A percentile compares a stretch with the other conserved stretches of the same genome.
Evolutionary conservation across 2,888 invertebrate species (phyloP).

Genomic region (Acronicta psi): DNA sequence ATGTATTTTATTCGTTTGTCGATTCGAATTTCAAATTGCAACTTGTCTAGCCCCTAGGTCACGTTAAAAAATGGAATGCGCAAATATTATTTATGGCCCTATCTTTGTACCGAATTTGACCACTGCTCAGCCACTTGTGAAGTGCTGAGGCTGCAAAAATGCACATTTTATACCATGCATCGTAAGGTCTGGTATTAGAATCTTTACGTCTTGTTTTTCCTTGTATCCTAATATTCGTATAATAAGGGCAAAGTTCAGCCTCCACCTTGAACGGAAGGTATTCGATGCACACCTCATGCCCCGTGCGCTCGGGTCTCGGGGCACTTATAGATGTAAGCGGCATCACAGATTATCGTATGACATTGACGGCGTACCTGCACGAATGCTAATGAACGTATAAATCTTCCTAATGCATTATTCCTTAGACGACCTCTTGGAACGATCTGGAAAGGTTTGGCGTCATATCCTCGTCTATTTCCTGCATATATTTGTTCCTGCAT

Average conservation of each 20-base stretch:
- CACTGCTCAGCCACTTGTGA: too few relatives aligned
- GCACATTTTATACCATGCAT: too few relatives aligned
- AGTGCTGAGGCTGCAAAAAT: too few relatives aligned
- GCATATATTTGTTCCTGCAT: slow-evolving; percentile 55
- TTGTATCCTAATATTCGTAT: slow-evolving; percentile 32
- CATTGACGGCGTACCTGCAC: slow-evolving; percentile 72
- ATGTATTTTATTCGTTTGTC: too few relatives aligned
- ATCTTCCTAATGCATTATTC: slow-evolving; percentile 68
- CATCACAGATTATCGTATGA: slow-evolving; percentile 73
- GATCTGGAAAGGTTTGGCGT: slow-evolving; percentile 63
- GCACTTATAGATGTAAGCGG: slow-evolving; percentile 63
- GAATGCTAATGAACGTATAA: slow-evolving; percentile 72
- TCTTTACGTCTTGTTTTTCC: slow-evolving; percentile 8
- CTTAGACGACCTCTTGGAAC: slow-evolving; percentile 64
- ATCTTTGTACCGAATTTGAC: too few relatives aligned
- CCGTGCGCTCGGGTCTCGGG: slow-evolving; percentile 56
- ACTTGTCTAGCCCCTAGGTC: too few relatives aligned
- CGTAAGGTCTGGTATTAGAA: too few relatives aligned
- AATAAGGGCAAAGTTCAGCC: slow-evolving; percentile 63
- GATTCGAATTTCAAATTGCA: too few relatives aligned
- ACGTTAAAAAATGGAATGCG: too few relatives aligned
- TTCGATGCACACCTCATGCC: slow-evolving; percentile 67
- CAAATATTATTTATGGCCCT: too few relatives aligned
- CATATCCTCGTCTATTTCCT: slow-evolving; percentile 59
- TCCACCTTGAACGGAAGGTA: slow-evolving; percentile 63